These are phyloP conservation scores for Brachionus asplanchnoidis DNA, from an alignment of 1,140 invertebrate species.

Conservation along the genomic window DNA sequence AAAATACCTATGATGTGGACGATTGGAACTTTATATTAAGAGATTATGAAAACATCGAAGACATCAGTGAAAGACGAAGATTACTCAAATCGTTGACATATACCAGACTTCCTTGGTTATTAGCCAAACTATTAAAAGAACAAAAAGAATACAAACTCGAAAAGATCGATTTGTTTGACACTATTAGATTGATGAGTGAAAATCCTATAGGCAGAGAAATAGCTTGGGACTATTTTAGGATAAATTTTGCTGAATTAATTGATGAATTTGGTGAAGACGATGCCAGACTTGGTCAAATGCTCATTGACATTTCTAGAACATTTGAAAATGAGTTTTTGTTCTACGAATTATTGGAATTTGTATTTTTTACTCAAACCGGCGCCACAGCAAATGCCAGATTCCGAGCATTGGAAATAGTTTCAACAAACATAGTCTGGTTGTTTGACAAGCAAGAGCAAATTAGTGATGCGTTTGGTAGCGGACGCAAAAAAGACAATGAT, in stretches of 20 bases:
- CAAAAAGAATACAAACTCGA: not conserved
- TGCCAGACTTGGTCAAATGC: conserved; percentile 10
- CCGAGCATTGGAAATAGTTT: conserved; percentile 27
- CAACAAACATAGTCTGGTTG: conserved; percentile 8
- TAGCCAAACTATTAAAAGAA: not conserved
- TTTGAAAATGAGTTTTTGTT: conserved; percentile 39
- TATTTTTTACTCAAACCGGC: conserved; percentile 22
- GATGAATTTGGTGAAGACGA: conserved; percentile 29
- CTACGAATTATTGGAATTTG: conserved; percentile 29
- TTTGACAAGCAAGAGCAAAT: conserved; percentile 18
- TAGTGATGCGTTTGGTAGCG: not conserved
- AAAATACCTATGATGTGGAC: conserved; percentile 34
- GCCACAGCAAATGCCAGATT: conserved; percentile 35
- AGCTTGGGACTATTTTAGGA: conserved; percentile 25
- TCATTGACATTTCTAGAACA: not conserved
- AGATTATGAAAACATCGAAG: conserved; percentile 20
- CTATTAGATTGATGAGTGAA: not conserved
- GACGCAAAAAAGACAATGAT: not conserved
- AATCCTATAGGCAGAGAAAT: conserved; percentile 38
- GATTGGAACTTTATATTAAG: conserved; percentile 3
- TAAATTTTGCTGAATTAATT: not conserved
- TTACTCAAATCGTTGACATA: conserved; percentile 28
- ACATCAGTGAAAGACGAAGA: not conserved
- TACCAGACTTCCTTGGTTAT: conserved; percentile 11
- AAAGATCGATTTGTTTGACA: conserved; percentile 22